Percentiles rank a stretch among this genome's conserved stretches.
phyloP scores from a whole-genome alignment of 2,797 vertebrate species.

The Neosalanx taihuensis region DNA sequence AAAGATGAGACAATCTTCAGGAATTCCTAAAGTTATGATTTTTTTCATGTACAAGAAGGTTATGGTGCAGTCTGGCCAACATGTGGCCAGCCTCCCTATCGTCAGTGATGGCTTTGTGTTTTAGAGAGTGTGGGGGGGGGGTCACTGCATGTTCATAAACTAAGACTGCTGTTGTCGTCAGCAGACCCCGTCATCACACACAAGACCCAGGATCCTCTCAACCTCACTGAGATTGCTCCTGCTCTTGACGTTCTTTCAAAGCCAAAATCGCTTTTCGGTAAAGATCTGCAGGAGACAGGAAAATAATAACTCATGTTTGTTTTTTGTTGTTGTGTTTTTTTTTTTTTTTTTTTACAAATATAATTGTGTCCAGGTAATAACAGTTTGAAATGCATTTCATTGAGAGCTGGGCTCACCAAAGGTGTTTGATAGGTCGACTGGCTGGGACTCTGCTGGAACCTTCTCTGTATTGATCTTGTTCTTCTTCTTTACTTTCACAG shows the following conservation, averaged over 20 bases:
- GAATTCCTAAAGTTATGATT: constrained; percentile 39
- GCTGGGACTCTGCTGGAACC: constrained; percentile 46
- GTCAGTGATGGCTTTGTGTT: not conserved
- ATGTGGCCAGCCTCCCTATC: not conserved
- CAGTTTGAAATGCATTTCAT: constrained; percentile 10
- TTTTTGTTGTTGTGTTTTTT: no score
- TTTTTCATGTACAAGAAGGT: constrained; percentile 6
- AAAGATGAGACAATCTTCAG: constrained; percentile 30
- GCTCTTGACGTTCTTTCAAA: constrained; percentile 78
- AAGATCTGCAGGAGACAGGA: constrained; percentile 74
- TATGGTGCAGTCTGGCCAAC: not conserved
- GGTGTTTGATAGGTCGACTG: constrained; percentile 69
- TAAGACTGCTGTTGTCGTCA: constrained; percentile 11
- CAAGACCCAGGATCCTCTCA: constrained; percentile 12
- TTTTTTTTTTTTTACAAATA: constrained; percentile 23
- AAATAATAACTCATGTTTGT: constrained; percentile 21
- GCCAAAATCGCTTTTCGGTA: constrained; percentile 83
- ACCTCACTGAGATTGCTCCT: constrained; percentile 43
- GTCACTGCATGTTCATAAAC: constrained; percentile 9
- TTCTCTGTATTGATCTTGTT: constrained; percentile 80
- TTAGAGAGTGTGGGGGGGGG: not conserved
- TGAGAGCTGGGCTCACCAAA: constrained; percentile 69
- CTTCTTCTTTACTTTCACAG: constrained; percentile 64
- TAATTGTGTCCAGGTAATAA: constrained; percentile 33
- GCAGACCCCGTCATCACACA: constrained; percentile 11